Base-by-base conservation (phyloP, 2,888 invertebrate genomes). In the Nebria salina region DNA sequence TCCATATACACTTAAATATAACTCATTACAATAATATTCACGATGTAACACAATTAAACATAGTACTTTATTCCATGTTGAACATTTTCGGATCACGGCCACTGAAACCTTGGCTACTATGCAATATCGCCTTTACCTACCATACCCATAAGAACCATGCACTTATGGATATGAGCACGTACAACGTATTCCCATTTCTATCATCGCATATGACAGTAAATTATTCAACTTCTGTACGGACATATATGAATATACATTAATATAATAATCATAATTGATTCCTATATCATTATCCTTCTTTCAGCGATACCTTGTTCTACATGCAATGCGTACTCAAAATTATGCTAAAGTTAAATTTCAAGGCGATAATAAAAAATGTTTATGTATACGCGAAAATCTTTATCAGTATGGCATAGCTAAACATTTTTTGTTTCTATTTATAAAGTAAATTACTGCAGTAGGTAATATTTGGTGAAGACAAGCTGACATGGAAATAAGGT, bases 261-360 rank as follows among this genome's bases (percentile, higher is more conserved):
- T 54, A 74, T 74, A 74, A 74, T 74, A 43, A 74, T 54, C 43
- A 43, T 74, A 74, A 74, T 74, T 74, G 74, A 54, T 74, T 74
- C 70, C 74, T 74, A 54, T 74, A 74, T 72, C 72, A 72, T 74
- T 74, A 74, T 64, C 43, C 64, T 54, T 54, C 54, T 54, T 70
- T 70, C 4, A 70, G 20, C 20, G 25, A 34, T 70, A n/a, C 70
- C 70, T 70, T 70, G 70, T 70, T 11, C 70, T 26, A 70, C 34
- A 70, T 70, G 11, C 70, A 70, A n/a, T 5, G 54, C 54, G 54
- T 54, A 54, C 54, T 54, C 54, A 54, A 54, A 54, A 54, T 54
- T 54, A 54, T 34, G 5, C 54, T 8, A 54, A 54, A 54, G 8
- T 7, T 54, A 15, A 25, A 15, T 70, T 70, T 70, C 70, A 70